Evolutionary conservation across 2,888 invertebrate species (phyloP), one percentile per base, ranked within the genome.

Genomic region (Carpatolechia fugitivella): DNA sequence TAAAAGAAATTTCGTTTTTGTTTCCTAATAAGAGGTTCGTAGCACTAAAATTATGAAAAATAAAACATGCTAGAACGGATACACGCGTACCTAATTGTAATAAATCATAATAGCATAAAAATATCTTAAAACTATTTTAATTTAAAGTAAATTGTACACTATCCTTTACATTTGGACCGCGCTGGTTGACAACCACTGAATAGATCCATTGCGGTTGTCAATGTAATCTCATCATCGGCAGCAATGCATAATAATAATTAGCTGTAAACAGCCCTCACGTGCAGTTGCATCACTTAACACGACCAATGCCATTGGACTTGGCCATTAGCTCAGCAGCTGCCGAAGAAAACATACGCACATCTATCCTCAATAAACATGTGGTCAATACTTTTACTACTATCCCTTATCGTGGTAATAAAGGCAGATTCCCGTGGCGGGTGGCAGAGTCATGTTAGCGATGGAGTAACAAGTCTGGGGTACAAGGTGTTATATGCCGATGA

Each of bases 401-500:
- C 69, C 0, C 55, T 59, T 1, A 20, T 68, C 29, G 59, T 65
- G n/a, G 5, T 60, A 3, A 62, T 71, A 20, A 6, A 4, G 11
- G 10, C 49, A 6, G 51, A 40, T 78, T 53, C 57, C 66, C 5
- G 73, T 76, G 1, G 76, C 74, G 0, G 72, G 83, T 24, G 24
- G 30, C 70, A 78, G 0, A 74, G 78, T 49, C 65, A 69, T 1
- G 33, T 80, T 1, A 79, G 72, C 49, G 74, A 79, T 3, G 82
- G 79, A 2, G 79, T 81, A 0, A 68, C 60, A 3, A 85, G 84
- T 58, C 16, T 69, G 14, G 82, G 82, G 0, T 81, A 72, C 29
- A 80, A 72, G 54, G 60, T 86, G 0, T 58, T 87, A 1, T 87
- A 85, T 51, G 85, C 83, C 0, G 83, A 86, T 56, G 80, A 86